Evolutionary conservation across 2,797 vertebrate genomes (phyloP).

Genomic region (Fundulus diaphanus): DNA sequence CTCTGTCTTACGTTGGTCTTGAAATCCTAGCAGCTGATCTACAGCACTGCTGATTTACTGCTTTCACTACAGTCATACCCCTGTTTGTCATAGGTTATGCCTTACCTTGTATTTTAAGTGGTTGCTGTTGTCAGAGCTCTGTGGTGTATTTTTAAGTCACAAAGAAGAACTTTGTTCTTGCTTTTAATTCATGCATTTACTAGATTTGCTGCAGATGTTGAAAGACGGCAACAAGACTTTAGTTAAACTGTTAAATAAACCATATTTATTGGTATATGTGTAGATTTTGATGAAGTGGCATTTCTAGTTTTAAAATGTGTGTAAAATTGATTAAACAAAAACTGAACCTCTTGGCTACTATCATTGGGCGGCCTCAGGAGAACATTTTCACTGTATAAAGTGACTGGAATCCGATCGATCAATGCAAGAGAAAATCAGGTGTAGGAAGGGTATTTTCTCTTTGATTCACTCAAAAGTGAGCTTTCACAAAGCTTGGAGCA

Average conservation of each 20-base stretch:
- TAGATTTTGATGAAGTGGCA: background rate
- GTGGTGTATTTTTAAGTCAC: background rate
- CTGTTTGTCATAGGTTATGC: background rate
- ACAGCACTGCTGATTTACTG: background rate
- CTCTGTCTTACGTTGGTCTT: too few relatives aligned
- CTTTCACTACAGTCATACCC: background rate
- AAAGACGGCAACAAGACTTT: background rate
- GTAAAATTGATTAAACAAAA: background rate
- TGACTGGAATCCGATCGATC: background rate
- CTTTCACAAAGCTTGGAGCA: slow-evolving; percentile 4
- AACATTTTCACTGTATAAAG: slow-evolving; percentile 3
- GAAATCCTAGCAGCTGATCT: background rate
- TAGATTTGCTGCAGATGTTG: background rate
- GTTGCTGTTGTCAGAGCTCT: background rate
- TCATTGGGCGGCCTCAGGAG: background rate
- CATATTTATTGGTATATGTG: background rate
- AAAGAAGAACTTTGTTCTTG: background rate
- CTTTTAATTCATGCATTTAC: background rate
- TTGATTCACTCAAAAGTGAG: slow-evolving; percentile 8
- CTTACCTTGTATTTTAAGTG: background rate
- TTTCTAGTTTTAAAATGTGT: background rate
- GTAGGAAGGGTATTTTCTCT: background rate
- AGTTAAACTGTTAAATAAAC: background rate
- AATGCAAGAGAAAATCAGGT: background rate
- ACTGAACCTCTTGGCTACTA: background rate